Conservation (phyloP, 2,888 invertebrate species). For the Mystacides longicornis region DNA sequence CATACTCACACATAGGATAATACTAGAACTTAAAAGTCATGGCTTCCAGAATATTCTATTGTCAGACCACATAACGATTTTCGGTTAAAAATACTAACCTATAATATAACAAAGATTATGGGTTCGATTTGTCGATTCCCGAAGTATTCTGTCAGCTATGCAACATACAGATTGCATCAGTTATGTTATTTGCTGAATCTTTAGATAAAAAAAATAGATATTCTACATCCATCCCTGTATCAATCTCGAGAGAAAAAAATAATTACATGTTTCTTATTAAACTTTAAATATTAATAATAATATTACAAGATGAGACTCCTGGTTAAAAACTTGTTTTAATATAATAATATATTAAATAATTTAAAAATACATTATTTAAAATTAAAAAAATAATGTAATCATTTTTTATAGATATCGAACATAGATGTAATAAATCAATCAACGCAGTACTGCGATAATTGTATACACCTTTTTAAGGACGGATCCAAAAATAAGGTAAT, state of each 20-base stretch:
- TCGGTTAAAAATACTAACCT: no score
- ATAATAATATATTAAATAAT: neutral
- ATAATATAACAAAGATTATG: no score
- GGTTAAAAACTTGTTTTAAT: constrained; percentile 1
- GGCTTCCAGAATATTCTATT: no score
- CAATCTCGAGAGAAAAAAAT: neutral
- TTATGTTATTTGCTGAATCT: no score
- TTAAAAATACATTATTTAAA: neutral
- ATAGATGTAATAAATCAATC: neutral
- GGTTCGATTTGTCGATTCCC: no score
- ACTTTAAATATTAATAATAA: no score
- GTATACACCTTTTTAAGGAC: neutral
- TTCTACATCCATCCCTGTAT: neutral
- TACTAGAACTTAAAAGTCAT: no score
- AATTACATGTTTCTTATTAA: neutral
- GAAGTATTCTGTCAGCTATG: no score
- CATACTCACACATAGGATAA: no score
- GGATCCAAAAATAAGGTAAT: no score
- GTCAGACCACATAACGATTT: no score
- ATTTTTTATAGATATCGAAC: neutral
- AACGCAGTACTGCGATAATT: neutral
- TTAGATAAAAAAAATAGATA: neutral
- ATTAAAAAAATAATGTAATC: neutral
- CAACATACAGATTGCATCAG: no score
- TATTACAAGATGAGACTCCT: neutral